A percentile compares a stretch with the other conserved stretches of the same genome.
Conservation (phyloP, 2,797 vertebrate genomes). For the Luscinia megarhynchos region DNA sequence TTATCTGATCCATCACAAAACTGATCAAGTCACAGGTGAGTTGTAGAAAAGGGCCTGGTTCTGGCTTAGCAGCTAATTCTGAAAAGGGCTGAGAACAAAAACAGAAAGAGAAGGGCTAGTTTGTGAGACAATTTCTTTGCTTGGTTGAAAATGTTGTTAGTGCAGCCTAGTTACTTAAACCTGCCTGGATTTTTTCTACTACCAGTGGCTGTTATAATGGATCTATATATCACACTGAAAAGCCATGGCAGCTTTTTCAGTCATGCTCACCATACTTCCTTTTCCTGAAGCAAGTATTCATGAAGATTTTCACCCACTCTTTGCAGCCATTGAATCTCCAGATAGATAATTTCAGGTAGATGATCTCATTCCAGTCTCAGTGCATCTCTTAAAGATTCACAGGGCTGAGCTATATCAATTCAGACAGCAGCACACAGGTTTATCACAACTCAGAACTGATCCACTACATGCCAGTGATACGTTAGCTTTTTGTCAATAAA, state of each 20-base stretch:
- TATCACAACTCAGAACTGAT: not conserved
- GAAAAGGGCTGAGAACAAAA: not conserved
- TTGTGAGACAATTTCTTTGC: not conserved
- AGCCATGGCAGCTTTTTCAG: not conserved
- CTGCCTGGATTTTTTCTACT: not conserved
- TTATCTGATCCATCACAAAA: not conserved
- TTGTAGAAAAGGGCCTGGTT: not conserved
- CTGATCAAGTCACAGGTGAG: not conserved
- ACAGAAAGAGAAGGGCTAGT: not conserved
- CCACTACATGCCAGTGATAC: not conserved
- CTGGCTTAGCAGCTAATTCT: not conserved
- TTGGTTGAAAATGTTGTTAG: not conserved
- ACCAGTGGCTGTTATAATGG: not conserved
- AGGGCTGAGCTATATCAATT: not conserved
- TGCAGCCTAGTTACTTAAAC: not conserved
- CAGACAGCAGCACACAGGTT: not conserved
- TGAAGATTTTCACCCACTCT: not conserved
- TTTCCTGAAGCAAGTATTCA: not conserved
- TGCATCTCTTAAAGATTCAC: not conserved
- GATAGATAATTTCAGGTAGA: conserved; percentile 14
- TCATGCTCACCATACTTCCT: not conserved
- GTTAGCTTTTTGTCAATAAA: not conserved
- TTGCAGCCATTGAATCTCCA: not conserved
- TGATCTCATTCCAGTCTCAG: not conserved
- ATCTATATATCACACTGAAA: not conserved